Evolutionary conservation across 2,113 vertebrate species (phyloP), one percentile per base, ranked within the genome.

Genomic region (Chamaetylas fuelleborni): DNA sequence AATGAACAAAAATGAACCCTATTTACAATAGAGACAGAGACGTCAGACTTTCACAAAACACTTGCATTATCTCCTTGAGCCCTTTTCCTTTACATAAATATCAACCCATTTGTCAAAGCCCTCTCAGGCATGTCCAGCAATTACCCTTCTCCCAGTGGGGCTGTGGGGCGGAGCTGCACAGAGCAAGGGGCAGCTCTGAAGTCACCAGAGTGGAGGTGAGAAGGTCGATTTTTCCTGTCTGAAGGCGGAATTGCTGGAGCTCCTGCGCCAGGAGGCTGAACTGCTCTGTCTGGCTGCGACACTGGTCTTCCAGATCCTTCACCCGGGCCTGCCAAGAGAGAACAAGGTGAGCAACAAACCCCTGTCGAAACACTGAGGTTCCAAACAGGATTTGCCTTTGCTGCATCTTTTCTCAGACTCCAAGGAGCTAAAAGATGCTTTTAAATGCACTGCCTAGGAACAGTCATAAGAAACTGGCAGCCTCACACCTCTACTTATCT

Each of bases 301-400:
- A 99, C 91, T 99, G 99, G 10, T 99, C 99, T 95, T 99, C 99
- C 79, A 99, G 98, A 61, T 99, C 99, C 62, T 98, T 98, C 57
- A 99, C 99, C 82, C 99, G 98, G 34, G 98, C 98, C 99, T 99
- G 91, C 14, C 78, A 69, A 72, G 91, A 91, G 53, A 89, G 29
- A 92, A 76, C 8, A 54, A 57, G 8, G 20, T 92, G n/a, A 93
- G 79, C 25, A 54, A 67, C 53, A 91, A 86, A 74, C 6, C 11
- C 18, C 1, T 4, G 42, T 0, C 6, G 6, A 73, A 88, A 15
- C 13, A 60, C 7, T 3, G 36, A 62, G 22, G 38, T 15, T 78
- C 43, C 67, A 64, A 74, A 53, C 6, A 81, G 28, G 18, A 48
- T 31, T 70, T 33, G 19, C 8, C 34, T 80, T 70, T 51, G 54